Percentiles rank a stretch among this genome's conserved stretches.
Evolutionary conservation across 2,888 invertebrate genomes (phyloP).

Genomic region (Tetranychus piercei): DNA sequence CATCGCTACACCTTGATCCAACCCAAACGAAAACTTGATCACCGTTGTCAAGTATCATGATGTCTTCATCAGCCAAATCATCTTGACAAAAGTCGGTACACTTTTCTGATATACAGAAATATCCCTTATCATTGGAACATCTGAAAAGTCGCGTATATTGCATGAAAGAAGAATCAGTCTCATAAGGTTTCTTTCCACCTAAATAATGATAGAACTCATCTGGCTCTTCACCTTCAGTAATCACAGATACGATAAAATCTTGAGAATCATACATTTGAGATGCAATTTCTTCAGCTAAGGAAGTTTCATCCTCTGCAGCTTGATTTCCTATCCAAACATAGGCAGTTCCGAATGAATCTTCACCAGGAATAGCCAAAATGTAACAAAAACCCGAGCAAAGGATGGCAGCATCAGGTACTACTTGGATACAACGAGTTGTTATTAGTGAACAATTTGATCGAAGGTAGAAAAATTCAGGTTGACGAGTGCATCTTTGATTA

Average conservation of each 20-base stretch:
- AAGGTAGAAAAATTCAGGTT: conserved; percentile 77
- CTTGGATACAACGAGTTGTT: conserved; percentile 64
- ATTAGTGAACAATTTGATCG: conserved; percentile 86
- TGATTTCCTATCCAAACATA: conserved; percentile 87
- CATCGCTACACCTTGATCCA: conserved; percentile 87
- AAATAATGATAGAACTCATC: conserved; percentile 97
- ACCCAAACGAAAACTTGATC: conserved; percentile 85
- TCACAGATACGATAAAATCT: conserved; percentile 22
- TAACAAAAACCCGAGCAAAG: conserved; percentile 91
- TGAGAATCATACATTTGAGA: conserved; percentile 62
- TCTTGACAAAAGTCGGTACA: conserved; percentile 97
- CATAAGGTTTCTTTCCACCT: conserved; percentile 73
- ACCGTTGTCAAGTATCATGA: conserved; percentile 97
- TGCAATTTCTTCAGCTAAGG: conserved; percentile 72
- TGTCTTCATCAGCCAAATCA: conserved; percentile 95
- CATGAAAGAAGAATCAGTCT: conserved; percentile 74
- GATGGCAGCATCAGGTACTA: conserved; percentile 59
- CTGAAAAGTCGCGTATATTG: conserved; percentile 79
- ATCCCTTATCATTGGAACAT: conserved; percentile 98
- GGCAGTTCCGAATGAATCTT: conserved; percentile 68
- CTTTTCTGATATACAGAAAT: conserved; percentile 96
- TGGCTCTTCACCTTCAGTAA: conserved; percentile 85
- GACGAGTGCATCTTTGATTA: conserved; percentile 27
- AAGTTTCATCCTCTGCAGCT: conserved; percentile 62
- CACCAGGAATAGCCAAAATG: conserved; percentile 69